Conservation (phyloP, 2,113 vertebrate genomes). For the Cercopithecus mona region DNA sequence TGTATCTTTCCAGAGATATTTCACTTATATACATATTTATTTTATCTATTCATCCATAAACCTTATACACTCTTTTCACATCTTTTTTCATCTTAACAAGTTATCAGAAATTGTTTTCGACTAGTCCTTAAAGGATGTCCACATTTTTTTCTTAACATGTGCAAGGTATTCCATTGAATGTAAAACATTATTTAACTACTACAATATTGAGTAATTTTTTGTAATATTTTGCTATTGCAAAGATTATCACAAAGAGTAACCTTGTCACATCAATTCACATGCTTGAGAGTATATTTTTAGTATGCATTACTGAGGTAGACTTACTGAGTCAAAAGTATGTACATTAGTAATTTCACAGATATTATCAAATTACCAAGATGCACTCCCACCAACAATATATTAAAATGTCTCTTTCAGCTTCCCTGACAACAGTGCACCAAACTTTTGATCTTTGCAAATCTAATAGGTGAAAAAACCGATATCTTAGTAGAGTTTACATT, state of each 20-base stretch:
- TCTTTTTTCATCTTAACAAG: not conserved
- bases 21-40: not conserved
- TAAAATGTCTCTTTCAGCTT: not conserved
- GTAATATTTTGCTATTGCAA: constrained; percentile 4
- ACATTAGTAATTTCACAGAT: not conserved
- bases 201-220: not conserved
- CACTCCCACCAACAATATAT: not conserved
- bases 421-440: not conserved
- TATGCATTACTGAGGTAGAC: not conserved
- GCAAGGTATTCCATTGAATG: not conserved
- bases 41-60: not conserved
- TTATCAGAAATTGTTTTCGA: not conserved
- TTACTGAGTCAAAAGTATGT: not conserved
- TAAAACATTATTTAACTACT: not conserved
- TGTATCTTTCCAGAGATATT: not conserved
- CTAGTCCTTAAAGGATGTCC: not conserved
- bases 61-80: not conserved
- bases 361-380: not conserved
- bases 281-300: not conserved
- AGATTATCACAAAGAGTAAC: not conserved
- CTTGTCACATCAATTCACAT: not conserved
- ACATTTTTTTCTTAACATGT: not conserved
- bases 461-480: not conserved
- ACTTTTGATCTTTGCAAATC: not conserved
- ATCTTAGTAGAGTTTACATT: not conserved